Evolutionary conservation across 2,888 invertebrate genomes (phyloP).

Genomic region (Melanargia galathea): DNA sequence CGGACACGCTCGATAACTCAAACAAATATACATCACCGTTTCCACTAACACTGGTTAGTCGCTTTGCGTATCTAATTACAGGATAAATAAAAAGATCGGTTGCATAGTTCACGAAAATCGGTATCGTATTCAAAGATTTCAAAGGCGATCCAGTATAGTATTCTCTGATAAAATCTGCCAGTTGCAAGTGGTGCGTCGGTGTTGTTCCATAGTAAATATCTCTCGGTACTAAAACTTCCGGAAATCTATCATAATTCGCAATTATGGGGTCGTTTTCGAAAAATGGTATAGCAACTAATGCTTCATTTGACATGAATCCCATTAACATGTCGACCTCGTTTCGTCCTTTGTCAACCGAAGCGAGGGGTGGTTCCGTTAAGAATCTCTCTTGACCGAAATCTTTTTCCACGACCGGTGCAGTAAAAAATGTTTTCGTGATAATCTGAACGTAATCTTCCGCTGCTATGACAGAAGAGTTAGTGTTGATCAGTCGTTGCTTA

Average conservation of each 20-base stretch:
- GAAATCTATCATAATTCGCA: constrained; percentile 45
- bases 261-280: constrained; percentile 37
- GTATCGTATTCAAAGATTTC: constrained; percentile 37
- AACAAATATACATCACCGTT: constrained; percentile 48
- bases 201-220: constrained; percentile 46
- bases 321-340: constrained; percentile 84
- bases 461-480: constrained; percentile 47
- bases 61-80: constrained; percentile 45
- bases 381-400: constrained; percentile 54
- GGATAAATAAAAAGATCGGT: constrained; percentile 48
- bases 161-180: constrained; percentile 51
- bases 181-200: constrained; percentile 44
- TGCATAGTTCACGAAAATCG: constrained; percentile 46
- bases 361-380: constrained; percentile 48
- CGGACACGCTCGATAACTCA: constrained; percentile 53
- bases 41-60: constrained; percentile 40
- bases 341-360: constrained; percentile 63
- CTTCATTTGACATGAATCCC: constrained; percentile 87
- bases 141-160: constrained; percentile 52
- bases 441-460: constrained; percentile 49
- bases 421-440: constrained; percentile 52
- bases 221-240: constrained; percentile 55
- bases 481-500: constrained; percentile 47
- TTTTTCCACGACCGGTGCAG: constrained; percentile 59
- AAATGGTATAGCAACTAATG: constrained; percentile 49